phyloP scores from a whole-genome alignment of 1,140 invertebrate species.

The Heliconius himera region DNA sequence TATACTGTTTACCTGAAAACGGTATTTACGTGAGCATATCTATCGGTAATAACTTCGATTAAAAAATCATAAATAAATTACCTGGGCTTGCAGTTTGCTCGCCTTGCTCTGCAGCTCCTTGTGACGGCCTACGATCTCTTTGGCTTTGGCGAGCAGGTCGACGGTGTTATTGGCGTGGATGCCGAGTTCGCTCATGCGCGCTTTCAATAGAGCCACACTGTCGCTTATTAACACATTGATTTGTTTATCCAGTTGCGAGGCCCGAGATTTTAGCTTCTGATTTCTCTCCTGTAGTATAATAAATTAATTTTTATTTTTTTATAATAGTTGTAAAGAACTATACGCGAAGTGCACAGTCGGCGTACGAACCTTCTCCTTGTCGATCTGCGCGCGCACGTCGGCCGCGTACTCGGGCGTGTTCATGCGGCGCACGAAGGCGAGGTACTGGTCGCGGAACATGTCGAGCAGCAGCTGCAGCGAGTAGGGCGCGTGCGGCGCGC shows the following conservation, averaged over 20 bases:
- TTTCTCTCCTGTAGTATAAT: slow-evolving; percentile 86
- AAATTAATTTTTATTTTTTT: neutral
- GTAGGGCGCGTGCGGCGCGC: slow-evolving; percentile 90
- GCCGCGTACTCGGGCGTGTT: slow-evolving; percentile 88
- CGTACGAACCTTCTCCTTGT: slow-evolving; percentile 86
- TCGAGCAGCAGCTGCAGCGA: slow-evolving; percentile 93
- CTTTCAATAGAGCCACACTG: slow-evolving; percentile 93
- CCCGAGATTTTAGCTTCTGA: slow-evolving; percentile 88
- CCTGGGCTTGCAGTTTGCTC: slow-evolving; percentile 91
- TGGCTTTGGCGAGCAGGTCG: slow-evolving; percentile 93
- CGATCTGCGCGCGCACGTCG: slow-evolving; percentile 89
- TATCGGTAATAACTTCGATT: neutral
- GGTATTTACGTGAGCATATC: slow-evolving; percentile 33
- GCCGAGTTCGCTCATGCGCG: slow-evolving; percentile 94
- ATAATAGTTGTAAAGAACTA: neutral
- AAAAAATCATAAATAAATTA: slow-evolving; percentile 60
- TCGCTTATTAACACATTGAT: slow-evolving; percentile 95
- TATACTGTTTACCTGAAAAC: slow-evolving; percentile 78
- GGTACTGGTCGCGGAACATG: slow-evolving; percentile 91
- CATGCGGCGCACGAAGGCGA: slow-evolving; percentile 91
- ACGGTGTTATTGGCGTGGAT: slow-evolving; percentile 92
- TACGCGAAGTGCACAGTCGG: neutral
- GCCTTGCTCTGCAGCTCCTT: slow-evolving; percentile 95
- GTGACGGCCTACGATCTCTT: slow-evolving; percentile 95
- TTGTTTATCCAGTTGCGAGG: slow-evolving; percentile 94